Conservation (phyloP, 2,113 vertebrate species). For the Alethe castanea region DNA sequence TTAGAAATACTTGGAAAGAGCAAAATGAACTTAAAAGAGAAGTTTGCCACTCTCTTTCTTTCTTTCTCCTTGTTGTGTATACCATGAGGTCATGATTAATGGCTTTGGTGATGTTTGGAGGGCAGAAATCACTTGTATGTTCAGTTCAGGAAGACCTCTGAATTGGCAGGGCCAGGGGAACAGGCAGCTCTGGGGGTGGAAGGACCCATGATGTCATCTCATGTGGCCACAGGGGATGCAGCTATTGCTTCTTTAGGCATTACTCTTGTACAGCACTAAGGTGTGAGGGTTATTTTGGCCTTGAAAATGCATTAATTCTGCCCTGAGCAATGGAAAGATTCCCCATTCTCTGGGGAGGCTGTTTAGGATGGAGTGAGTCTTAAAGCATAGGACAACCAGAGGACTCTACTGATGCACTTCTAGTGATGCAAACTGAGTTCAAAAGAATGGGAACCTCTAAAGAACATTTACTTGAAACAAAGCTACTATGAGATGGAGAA, state of each 20-base stretch:
- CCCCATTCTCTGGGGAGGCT: neutral
- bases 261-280: conserved; percentile 15
- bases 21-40: neutral
- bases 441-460: neutral
- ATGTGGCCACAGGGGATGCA: neutral
- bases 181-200: neutral
- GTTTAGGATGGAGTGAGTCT: neutral
- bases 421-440: neutral
- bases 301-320: neutral
- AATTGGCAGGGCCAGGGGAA: neutral
- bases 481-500: neutral
- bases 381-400: neutral
- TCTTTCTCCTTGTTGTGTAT: neutral
- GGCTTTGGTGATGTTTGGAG: conserved; percentile 7
- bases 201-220: conserved; percentile 8
- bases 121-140: conserved; percentile 18
- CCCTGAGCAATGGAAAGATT: neutral
- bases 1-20: neutral
- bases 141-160: conserved; percentile 27
- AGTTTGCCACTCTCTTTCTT: neutral
- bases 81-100: conserved; percentile 41
- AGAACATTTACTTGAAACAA: neutral
- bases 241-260: conserved; percentile 24
- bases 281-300: neutral
- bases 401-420: neutral